These are phyloP conservation scores for Griposia aprilina DNA, from an alignment of 2,888 invertebrate species.

Conservation along the genomic window DNA sequence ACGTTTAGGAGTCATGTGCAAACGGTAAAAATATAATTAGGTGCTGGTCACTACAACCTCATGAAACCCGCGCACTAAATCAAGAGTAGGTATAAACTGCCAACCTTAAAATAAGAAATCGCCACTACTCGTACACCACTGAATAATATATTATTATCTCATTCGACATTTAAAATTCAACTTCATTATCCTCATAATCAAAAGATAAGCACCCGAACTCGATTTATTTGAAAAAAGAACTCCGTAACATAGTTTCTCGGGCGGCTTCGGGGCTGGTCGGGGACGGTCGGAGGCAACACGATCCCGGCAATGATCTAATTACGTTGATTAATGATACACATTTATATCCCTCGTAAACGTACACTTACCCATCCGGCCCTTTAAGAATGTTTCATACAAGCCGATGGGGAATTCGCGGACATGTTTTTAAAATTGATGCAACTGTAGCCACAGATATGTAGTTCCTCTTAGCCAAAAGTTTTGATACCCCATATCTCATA, in stretches of 20 bases:
- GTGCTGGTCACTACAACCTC: background rate
- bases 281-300: conserved; percentile 78
- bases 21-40: background rate
- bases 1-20: background rate
- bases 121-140: background rate
- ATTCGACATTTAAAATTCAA: conserved; percentile 25
- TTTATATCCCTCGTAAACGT: conserved; percentile 86
- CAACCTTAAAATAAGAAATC: background rate
- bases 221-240: conserved; percentile 59
- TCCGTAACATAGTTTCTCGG: conserved; percentile 73
- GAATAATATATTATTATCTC: background rate
- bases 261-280: conserved; percentile 60
- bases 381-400: conserved; percentile 73
- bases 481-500: too few relatives aligned
- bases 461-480: too few relatives aligned
- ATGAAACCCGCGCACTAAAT: background rate
- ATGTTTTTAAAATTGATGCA: conserved; percentile 31
- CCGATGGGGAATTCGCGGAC: conserved; percentile 35
- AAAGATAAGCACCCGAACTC: conserved; percentile 59
- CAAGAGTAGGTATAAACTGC: too few relatives aligned
- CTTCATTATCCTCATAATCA: conserved; percentile 48
- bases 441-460: too few relatives aligned
- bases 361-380: conserved; percentile 77
- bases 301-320: conserved; percentile 89
- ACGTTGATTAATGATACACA: conserved; percentile 88